Percentiles rank a stretch among this genome's conserved stretches.
Conservation (phyloP, 1,140 invertebrate genomes). For the Pseudoatta argentina region DNA sequence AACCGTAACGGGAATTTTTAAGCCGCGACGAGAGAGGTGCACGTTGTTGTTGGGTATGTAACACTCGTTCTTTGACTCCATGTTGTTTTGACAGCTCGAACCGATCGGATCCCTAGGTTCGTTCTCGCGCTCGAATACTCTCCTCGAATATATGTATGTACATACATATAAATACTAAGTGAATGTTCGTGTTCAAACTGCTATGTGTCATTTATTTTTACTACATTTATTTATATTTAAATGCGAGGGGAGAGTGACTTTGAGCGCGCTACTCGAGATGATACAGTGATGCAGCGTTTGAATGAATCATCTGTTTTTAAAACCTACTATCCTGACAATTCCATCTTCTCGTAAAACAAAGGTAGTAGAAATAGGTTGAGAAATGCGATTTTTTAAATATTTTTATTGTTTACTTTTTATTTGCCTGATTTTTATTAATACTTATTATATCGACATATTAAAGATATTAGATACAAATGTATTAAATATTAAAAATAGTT, state of each 20-base stretch:
- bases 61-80: conserved; percentile 27
- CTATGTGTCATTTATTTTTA: conserved; percentile 1
- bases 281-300: background rate
- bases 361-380: background rate
- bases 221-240: conserved; percentile 1
- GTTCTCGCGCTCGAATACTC: background rate
- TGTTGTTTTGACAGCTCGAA: conserved; percentile 15
- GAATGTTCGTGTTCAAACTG: background rate
- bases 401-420: background rate
- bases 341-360: background rate
- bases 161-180: background rate
- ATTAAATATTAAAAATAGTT: background rate
- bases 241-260: background rate
- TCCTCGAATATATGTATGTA: background rate
- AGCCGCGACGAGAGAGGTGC: background rate
- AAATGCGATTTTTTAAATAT: background rate
- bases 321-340: background rate
- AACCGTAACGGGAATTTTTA: conserved; percentile 17
- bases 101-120: background rate
- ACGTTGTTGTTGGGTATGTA: conserved; percentile 24
- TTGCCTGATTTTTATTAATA: background rate
- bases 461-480: conserved; percentile 5
- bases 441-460: background rate
- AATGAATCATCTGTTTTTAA: conserved; percentile 23
- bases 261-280: background rate